These are phyloP conservation scores for Lophura nycthemera DNA, from an alignment of 2,113 vertebrate genomes.

Conservation along the genomic window DNA sequence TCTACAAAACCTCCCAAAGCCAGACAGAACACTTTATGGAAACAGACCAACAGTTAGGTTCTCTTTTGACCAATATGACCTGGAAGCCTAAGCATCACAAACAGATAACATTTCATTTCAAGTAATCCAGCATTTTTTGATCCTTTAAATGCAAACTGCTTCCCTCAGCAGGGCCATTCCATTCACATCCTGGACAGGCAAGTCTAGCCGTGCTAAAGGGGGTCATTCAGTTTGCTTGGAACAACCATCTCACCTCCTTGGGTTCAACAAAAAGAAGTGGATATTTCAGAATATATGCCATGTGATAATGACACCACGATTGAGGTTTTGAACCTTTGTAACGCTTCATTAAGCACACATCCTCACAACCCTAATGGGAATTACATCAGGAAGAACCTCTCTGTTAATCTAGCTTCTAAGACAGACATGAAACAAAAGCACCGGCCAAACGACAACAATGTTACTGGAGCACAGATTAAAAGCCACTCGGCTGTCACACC, in stretches of 20 bases:
- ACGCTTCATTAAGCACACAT: neutral
- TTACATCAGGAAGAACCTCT: neutral
- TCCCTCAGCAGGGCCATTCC: neutral
- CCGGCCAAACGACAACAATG: neutral
- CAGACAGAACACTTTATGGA: neutral
- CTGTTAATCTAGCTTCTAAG: neutral
- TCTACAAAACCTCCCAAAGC: neutral
- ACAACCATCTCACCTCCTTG: neutral
- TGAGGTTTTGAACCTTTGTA: neutral
- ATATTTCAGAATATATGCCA: neutral
- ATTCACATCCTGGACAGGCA: neutral
- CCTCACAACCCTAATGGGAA: neutral
- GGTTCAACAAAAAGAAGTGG: neutral
- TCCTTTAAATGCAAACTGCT: neutral
- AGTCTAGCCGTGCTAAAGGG: neutral
- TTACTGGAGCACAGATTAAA: neutral
- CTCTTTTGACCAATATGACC: neutral
- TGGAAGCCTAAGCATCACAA: neutral
- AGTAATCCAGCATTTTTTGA: conserved; percentile 1
- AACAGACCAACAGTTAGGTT: neutral
- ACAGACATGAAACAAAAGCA: neutral
- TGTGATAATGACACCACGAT: neutral
- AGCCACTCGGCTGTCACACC: neutral
- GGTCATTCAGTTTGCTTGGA: neutral
- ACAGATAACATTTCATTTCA: neutral